Evolutionary conservation across 2,888 invertebrate genomes (phyloP), one percentile per base, ranked within the genome.

Genomic region (Xestia c-nigrum): DNA sequence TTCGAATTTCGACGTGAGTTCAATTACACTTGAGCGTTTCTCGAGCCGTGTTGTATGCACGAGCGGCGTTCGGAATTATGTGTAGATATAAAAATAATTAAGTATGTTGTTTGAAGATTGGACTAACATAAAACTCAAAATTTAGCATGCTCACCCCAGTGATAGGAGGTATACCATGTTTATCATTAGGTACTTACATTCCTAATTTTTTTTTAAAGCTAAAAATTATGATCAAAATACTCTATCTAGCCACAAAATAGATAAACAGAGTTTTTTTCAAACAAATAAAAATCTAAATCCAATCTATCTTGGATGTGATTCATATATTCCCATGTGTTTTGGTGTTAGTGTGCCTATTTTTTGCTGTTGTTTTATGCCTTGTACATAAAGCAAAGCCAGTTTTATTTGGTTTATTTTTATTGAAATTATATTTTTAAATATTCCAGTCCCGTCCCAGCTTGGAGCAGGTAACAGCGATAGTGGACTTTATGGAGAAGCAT

Each of bases 401-500:
- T 72, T 74, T 6, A 1, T 38, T 24, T 21, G 16, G n/a, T 43
- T 14, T 38, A 14, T 12, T n/a, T 21, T 9, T 31, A 5, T 19
- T 12, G 31, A 10, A 12, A 38, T 52, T 57, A 19, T 12, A 5
- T n/a, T 21, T 7, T 46, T 46, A 31, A n/a, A n/a, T n/a, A 57
- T 86, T 90, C 31, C 86, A 96, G 96, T 93, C 95, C 40, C 94
- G 96, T 7, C 96, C 96, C 12, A 96, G 94, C 81, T 74, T 95
- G 68, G 95, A 96, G 82, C 96, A 96, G 86, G 95, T 96, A 61
- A 90, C 94, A 61, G 95, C 96, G 0, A 96, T 96, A 74, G 94
- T 96, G 24, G 94, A 95, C 64, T 96, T 96, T 83, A 96, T 96
- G 96, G 96, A 96, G 86, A 94, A 95, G 77, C 95, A 96, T 79